Evolutionary conservation across 1,140 invertebrate genomes (phyloP).

Genomic region (Drosophila mojavensis): DNA sequence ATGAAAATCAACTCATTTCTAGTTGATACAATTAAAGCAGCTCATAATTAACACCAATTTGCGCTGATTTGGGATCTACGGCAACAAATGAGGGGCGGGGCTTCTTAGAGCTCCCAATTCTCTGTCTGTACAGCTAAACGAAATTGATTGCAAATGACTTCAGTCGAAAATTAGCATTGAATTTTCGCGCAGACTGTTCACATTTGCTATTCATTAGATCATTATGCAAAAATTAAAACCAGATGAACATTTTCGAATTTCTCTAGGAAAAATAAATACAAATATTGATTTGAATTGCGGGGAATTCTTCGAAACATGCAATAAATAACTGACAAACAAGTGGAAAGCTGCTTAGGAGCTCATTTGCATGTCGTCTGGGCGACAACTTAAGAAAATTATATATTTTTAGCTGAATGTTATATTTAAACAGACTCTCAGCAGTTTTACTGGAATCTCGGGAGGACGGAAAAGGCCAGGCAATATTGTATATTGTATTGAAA

Average conservation of each 20-base stretch:
- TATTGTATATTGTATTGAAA: neutral
- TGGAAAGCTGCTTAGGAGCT: conserved; percentile 4
- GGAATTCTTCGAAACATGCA: too few relatives aligned
- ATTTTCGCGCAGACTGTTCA: too few relatives aligned
- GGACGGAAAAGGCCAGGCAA: too few relatives aligned
- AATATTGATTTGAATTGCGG: neutral
- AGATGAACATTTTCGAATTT: too few relatives aligned
- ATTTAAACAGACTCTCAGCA: conserved; percentile 5
- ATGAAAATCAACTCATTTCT: conserved; percentile 1
- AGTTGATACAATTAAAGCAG: conserved; percentile 64
- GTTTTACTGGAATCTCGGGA: conserved; percentile 3
- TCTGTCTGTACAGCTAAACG: too few relatives aligned
- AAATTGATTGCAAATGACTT: too few relatives aligned
- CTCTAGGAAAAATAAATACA: neutral
- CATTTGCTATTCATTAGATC: too few relatives aligned
- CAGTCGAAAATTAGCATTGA: too few relatives aligned
- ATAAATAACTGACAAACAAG: conserved; percentile 13
- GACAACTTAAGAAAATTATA: neutral
- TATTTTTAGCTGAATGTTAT: neutral
- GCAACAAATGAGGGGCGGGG: too few relatives aligned
- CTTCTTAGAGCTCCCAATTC: too few relatives aligned
- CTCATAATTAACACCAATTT: conserved; percentile 65
- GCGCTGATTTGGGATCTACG: conserved; percentile 45
- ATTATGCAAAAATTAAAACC: too few relatives aligned
- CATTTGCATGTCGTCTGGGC: conserved; percentile 4